These are phyloP conservation scores for Dolomedes plantarius DNA, from an alignment of 2,888 invertebrate species.

Conservation along the genomic window DNA sequence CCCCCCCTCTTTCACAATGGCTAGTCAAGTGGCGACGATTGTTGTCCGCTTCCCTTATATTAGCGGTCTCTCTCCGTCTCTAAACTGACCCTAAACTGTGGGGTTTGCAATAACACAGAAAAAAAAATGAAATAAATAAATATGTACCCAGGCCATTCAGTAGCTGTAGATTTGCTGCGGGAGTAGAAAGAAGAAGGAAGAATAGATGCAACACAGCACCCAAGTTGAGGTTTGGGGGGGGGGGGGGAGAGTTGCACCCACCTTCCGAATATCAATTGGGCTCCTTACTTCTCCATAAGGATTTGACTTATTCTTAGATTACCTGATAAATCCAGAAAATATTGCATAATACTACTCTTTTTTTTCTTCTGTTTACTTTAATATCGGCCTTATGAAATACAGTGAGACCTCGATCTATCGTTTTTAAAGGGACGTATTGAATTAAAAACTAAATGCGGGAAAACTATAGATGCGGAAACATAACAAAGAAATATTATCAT, in stretches of 20 bases:
- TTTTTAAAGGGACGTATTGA: no score
- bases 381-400: no score
- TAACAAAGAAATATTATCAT: no score
- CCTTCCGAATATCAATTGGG: neutral
- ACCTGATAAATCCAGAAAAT: no score
- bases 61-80: constrained; percentile 51
- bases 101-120: constrained; percentile 32
- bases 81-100: constrained; percentile 62
- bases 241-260: neutral
- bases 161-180: constrained; percentile 33
- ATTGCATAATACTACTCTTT: no score
- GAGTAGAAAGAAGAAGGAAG: neutral
- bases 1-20: constrained; percentile 36
- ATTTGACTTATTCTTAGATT: neutral
- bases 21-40: constrained; percentile 61
- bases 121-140: constrained; percentile 49
- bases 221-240: neutral
- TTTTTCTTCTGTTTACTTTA: no score
- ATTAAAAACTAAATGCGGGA: no score
- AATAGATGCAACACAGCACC: neutral
- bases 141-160: constrained; percentile 33
- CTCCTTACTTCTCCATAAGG: neutral
- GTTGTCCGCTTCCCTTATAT: constrained; percentile 32
- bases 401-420: no score
- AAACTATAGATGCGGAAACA: no score